Evolutionary conservation across 2,888 invertebrate species (phyloP), one percentile per base, ranked within the genome.

Genomic region (Coelopa pilipes): DNA sequence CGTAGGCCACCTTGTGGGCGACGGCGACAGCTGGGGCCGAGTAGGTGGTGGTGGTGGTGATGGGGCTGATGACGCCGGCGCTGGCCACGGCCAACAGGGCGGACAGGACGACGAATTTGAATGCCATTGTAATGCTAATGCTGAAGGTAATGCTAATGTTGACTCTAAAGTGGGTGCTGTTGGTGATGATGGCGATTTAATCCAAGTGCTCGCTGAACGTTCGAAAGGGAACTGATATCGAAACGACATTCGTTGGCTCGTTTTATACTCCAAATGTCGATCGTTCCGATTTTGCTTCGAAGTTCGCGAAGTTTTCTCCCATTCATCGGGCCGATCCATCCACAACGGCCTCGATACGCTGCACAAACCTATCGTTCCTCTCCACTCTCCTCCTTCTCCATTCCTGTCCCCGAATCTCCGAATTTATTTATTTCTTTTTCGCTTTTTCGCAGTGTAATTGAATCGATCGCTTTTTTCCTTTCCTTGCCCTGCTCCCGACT

Each of bases 41-140:
- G 24, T 59, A 59, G 34, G 34, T n/a, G n/a, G n/a, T n/a, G 49
- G 49, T 49, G 17, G 21, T 19, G n/a, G n/a, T 19, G 34, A 34
- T 34, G 10, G 24, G n/a, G n/a, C 21, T 84, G 19, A 91, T 83
- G 80, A 89, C 84, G 77, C 92, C 92, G 73, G 92, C 92, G 82
- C 89, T 89, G 81, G 90, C 91, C 78, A 89, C 88, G 80, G 91
- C 90, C 86, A 91, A 89, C 81, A 89, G 88, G 84, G 91, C 89
- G 83, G 89, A 87, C 82, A 92, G 86, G 72, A 90, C 86, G 79
- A 91, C 82, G 78, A 91, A 87, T 90, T 88, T 84, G 70, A 86
- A 84, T 76, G 83, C 81, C 87, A 87, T 87, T n/a, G n/a, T n/a
- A 24, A 69, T 55, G 53, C 2, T 55, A 15, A 66, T 75, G 34